Base-by-base conservation (phyloP, 2,888 invertebrate species). In the Nematopogon swammerdamellus region DNA sequence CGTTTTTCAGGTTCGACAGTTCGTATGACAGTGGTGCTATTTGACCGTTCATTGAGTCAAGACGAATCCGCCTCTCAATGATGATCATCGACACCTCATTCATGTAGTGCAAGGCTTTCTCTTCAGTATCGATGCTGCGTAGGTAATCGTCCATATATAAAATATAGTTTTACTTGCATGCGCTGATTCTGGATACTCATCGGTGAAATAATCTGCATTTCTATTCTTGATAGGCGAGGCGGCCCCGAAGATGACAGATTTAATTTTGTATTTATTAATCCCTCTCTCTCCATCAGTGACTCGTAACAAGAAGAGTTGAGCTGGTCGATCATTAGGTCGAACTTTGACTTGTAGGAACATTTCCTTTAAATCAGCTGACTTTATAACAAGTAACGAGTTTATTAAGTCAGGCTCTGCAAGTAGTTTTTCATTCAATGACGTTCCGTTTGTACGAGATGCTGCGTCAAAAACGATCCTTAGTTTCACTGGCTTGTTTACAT, bases 381-480 rank as follows among this genome's bases (percentile, higher is more conserved):
- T n/a, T n/a, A 36, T 14, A 8, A 4, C 36, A 14, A 14, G n/a
- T 14, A 36, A 36, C n/a, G 36, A 36, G 11, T 36, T 36, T 3
- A 36, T 3, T 14, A 36, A 14, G 36, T 36, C 36, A 14, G 36
- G 36, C n/a, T 14, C 36, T 8, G 36, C 8, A 36, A 36, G 36
- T 14, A 36, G 36, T 3, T 36, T 14, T 8, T 44, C 44, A n/a
- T 48, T 48, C 18, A 48, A 20, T 3, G 17, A 29, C 17, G 4
- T 10, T 8, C 29, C 44, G 11, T 16, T 14, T 16, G 19, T 19
- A 16, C 30, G 29, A 11, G 47, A 29, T 5, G 47, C 47, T 17
- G 47, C 47, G 43, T 48, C 47, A 25, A 25, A 25, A 8, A 48
- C 47, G 6, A 48, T 3, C 10, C 47, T 16, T 5, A 48, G 18